Evolutionary conservation across 2,797 vertebrate species (phyloP), one percentile per base, ranked within the genome.

Genomic region (Forpus xanthops): DNA sequence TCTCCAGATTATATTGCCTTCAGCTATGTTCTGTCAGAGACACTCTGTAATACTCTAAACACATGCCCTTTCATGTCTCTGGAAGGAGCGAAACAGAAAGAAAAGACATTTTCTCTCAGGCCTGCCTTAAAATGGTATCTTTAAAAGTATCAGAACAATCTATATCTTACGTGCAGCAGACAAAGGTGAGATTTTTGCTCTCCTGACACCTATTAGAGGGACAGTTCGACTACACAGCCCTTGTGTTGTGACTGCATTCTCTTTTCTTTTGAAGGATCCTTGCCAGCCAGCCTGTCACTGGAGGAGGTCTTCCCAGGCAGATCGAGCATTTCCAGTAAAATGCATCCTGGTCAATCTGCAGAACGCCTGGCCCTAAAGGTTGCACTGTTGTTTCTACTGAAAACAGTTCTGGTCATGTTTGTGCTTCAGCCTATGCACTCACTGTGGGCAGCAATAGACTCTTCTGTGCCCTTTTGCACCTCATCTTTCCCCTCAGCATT

Each of bases 1-100:
- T 85, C 94, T 91, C 89, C 85, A 90, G 53, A 94, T 89, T 87
- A 56, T 35, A 61, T 78, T 95, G 88, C 91, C 87, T 84, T 79
- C 68, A 92, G 85, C 93, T 89, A 80, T 55, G 19, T 91, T 89
- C 61, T 96, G 53, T 90, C 92, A 97, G 91, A 95, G 70, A 49
- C 85, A 49, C 53, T 74, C 65, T 58, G 65, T 44, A 94, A 90
- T 71, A 66, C 62, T 74, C 50, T 81, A 95, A 91, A 96, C 55
- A 61, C 85, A 85, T 78, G 94, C 56, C 86, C 53, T 92, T 79
- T 95, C 91, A 89, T 94, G 31, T 49, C 31, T 67, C 62, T 44
- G 85, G 85, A 50, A 62, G 42, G 42, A 93, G 83, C 19, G 58
- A 93, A 89, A 87, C 28, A 47, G 90, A 92, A 70, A 56, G 25